phyloP scores from a whole-genome alignment of 2,797 vertebrate genomes.

The Periparus ater region DNA sequence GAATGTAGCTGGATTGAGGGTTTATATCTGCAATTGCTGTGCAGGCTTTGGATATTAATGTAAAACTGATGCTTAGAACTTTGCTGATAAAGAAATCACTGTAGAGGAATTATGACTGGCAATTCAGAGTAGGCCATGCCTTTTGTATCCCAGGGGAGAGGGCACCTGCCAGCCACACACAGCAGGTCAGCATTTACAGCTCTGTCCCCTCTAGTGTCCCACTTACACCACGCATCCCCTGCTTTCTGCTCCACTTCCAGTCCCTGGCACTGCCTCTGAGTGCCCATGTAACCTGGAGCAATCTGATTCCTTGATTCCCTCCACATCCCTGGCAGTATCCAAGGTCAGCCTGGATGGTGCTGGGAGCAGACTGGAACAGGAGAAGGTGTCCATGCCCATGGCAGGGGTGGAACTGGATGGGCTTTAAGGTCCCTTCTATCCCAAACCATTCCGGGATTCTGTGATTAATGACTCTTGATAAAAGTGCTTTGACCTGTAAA shows the following conservation, averaged over 20 bases:
- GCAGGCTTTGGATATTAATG: not conserved
- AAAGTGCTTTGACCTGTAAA: constrained; percentile 10
- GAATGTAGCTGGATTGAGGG: not conserved
- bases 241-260: not conserved
- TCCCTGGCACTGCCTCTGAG: not conserved
- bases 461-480: not conserved
- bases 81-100: not conserved
- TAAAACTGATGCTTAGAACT: not conserved
- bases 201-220: not conserved
- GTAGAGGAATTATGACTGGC: fast-evolving
- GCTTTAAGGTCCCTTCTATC: not conserved
- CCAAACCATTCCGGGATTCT: not conserved
- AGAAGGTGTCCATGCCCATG: not conserved
- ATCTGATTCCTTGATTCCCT: not conserved
- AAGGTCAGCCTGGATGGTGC: fast-evolving
- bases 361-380: not conserved
- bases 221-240: fast-evolving
- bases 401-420: not conserved
- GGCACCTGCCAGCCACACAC: not conserved
- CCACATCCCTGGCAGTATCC: not conserved
- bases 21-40: not conserved
- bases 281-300: fast-evolving
- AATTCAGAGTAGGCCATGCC: not conserved
- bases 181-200: not conserved
- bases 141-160: not conserved